Evolutionary conservation across 2,797 vertebrate genomes (phyloP).

Genomic region (Otus scops): DNA sequence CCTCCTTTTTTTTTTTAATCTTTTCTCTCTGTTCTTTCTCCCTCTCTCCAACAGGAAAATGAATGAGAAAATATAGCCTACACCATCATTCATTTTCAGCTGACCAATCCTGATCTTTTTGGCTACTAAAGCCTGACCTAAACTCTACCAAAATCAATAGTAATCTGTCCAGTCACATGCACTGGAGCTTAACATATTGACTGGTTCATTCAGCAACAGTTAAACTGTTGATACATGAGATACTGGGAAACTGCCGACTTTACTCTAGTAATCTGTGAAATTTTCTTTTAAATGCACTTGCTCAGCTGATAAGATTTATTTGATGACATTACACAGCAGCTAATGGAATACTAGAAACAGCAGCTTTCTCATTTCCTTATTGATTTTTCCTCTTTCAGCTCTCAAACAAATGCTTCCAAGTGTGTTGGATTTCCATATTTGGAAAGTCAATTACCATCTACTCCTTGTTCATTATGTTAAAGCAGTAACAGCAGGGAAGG

Average conservation of each 20-base stretch:
- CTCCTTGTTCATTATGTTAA: neutral
- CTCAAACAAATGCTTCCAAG: neutral
- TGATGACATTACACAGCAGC: neutral
- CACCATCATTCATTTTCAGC: neutral
- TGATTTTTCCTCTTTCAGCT: constrained; percentile 12
- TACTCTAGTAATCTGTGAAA: neutral
- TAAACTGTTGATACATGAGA: neutral
- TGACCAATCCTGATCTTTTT: neutral
- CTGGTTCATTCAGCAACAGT: neutral
- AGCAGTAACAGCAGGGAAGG: neutral
- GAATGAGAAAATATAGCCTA: neutral
- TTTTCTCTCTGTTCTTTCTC: neutral
- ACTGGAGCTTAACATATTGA: neutral
- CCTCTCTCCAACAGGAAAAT: neutral
- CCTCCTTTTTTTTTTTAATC: neutral
- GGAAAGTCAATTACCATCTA: neutral
- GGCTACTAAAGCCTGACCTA: neutral
- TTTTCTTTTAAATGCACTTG: neutral
- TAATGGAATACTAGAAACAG: neutral
- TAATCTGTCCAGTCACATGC: neutral
- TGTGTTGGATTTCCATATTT: neutral
- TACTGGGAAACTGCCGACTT: neutral
- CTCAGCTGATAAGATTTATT: neutral
- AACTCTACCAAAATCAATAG: neutral
- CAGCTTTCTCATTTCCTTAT: neutral